phyloP scores from a whole-genome alignment of 2,797 vertebrate species.

The Ataeniobius toweri region DNA sequence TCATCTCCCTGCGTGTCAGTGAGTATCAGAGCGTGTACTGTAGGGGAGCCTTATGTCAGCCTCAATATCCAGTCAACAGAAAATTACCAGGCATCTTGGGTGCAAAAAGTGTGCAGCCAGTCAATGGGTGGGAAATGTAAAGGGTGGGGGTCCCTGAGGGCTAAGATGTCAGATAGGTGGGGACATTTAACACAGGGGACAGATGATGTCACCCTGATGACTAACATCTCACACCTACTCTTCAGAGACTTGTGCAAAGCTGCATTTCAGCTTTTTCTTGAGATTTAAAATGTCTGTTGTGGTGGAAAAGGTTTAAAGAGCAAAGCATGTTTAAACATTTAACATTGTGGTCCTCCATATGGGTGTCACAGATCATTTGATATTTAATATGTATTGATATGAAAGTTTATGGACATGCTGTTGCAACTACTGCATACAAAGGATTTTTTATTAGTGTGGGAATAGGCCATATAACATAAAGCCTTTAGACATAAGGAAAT shows the following conservation, averaged over 20 bases:
- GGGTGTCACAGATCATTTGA: background rate
- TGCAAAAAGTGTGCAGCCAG: constrained; percentile 11
- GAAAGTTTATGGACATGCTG: background rate
- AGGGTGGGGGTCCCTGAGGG: constrained; percentile 19
- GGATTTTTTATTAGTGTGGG: background rate
- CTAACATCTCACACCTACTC: constrained; percentile 27
- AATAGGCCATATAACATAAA: too few species aligned
- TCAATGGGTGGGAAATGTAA: constrained; percentile 16
- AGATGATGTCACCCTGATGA: constrained; percentile 43
- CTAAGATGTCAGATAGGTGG: constrained; percentile 46
- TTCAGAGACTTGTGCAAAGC: constrained; percentile 12
- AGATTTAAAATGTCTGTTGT: background rate
- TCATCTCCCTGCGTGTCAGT: constrained; percentile 50
- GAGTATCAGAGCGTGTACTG: constrained; percentile 55
- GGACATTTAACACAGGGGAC: constrained; percentile 24
- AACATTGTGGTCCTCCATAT: background rate
- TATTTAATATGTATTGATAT: background rate
- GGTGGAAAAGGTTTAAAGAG: background rate
- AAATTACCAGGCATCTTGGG: constrained; percentile 45
- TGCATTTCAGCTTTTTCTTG: background rate
- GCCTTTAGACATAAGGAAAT: too few species aligned
- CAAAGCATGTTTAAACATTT: background rate
- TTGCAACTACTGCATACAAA: background rate
- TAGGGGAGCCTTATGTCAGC: constrained; percentile 55
- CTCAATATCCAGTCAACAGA: constrained; percentile 34